Evolutionary conservation across 2,888 invertebrate genomes (phyloP).

Genomic region (Patella ulyssiponensis): DNA sequence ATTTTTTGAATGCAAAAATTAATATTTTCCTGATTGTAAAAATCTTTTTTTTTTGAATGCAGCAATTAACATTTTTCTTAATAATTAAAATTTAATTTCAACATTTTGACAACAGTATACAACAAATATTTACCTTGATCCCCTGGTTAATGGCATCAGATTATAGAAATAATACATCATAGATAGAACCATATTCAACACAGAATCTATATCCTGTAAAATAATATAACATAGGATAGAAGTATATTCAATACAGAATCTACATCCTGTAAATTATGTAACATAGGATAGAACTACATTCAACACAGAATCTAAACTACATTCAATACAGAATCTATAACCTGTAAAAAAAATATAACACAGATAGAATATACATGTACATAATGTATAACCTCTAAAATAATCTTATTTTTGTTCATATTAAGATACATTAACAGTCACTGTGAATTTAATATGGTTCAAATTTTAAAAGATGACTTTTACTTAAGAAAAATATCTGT

Average conservation of each 20-base stretch:
- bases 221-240: slow-evolving; percentile 43
- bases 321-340: slow-evolving; percentile 58
- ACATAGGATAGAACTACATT: slow-evolving; percentile 51
- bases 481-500: too few relatives aligned
- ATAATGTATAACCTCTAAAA: neutral
- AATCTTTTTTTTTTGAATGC: too few relatives aligned
- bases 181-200: slow-evolving; percentile 58
- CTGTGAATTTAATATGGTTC: too few relatives aligned
- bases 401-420: too few relatives aligned
- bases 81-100: too few relatives aligned
- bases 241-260: slow-evolving; percentile 59
- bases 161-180: slow-evolving; percentile 67
- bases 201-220: slow-evolving; percentile 59
- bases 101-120: neutral
- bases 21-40: too few relatives aligned
- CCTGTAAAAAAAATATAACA: slow-evolving; percentile 58
- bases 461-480: too few relatives aligned
- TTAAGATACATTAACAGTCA: too few relatives aligned
- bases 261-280: slow-evolving; percentile 49
- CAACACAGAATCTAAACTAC: slow-evolving; percentile 57
- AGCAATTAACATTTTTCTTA: too few relatives aligned
- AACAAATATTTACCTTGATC: slow-evolving; percentile 53
- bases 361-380: too few relatives aligned
- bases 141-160: slow-evolving; percentile 65
- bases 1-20: too few relatives aligned